Conservation (phyloP, 2,888 invertebrate species). For the Leptinotarsa rubiginosa region DNA sequence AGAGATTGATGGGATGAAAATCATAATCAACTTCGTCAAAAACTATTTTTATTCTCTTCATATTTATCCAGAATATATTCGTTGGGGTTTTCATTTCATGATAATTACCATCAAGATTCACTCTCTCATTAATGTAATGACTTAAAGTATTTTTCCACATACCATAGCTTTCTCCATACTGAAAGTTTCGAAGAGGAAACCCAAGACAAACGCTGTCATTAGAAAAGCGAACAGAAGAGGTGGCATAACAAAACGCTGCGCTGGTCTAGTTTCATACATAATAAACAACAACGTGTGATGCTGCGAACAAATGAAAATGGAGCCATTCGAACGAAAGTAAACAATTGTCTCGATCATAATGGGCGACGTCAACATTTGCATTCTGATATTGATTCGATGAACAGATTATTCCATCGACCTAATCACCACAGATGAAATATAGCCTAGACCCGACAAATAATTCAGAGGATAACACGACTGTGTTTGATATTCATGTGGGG, state of each 20-base stretch:
- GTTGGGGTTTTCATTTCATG: no score
- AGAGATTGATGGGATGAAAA: no score
- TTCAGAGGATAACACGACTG: background rate
- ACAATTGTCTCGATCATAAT: constrained; percentile 8
- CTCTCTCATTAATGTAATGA: no score
- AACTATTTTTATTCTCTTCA: no score
- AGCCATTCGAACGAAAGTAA: constrained; percentile 3
- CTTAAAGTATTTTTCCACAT: no score
- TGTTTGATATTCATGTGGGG: background rate
- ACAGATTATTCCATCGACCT: background rate
- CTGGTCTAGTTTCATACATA: background rate
- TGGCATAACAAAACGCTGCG: constrained; percentile 6
- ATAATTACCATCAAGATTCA: no score
- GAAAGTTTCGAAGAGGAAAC: constrained; percentile 6
- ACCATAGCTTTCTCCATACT: background rate
- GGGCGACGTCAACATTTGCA: constrained; percentile 8
- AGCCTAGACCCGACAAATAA: background rate
- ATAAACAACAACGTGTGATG: constrained; percentile 18
- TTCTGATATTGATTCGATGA: background rate
- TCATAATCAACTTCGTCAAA: no score
- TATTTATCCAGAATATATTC: no score
- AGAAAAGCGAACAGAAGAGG: background rate
- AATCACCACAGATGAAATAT: constrained; percentile 4
- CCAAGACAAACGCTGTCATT: background rate
- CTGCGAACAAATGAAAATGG: constrained; percentile 6